Conservation (phyloP, 2,113 vertebrate genomes). For the Sorex fumeus region DNA sequence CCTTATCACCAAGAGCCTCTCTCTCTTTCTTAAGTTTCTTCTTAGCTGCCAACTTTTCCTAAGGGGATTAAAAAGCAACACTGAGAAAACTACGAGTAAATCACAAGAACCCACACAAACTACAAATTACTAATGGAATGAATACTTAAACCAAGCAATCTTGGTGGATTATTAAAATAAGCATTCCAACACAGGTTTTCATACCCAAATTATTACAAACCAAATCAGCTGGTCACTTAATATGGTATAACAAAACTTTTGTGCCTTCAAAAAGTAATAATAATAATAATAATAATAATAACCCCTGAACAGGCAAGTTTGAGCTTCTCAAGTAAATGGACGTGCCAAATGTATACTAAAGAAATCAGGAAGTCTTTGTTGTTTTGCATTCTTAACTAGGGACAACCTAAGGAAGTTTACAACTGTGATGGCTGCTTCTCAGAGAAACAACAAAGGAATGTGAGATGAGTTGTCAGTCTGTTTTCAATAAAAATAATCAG, state of each 20-base stretch:
- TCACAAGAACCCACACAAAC: constrained; percentile 40
- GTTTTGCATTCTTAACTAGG: not conserved
- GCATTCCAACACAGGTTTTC: not conserved
- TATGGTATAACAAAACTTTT: not conserved
- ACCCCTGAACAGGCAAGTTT: not conserved
- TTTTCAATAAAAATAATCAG: constrained; percentile 11
- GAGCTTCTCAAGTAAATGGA: constrained; percentile 27
- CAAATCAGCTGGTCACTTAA: not conserved
- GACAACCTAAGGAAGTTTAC: not conserved
- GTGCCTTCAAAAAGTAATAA: constrained; percentile 34
- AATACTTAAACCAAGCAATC: not conserved
- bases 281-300: not conserved
- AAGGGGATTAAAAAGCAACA: constrained; percentile 51
- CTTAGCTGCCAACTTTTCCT: constrained; percentile 95
- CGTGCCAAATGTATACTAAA: constrained; percentile 20
- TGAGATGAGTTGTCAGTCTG: not conserved
- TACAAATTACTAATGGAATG: constrained; percentile 47
- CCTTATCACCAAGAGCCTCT: constrained; percentile 96
- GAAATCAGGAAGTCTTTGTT: not conserved
- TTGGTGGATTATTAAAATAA: constrained; percentile 29
- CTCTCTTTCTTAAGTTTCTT: constrained; percentile 95
- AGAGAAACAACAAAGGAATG: too few species aligned
- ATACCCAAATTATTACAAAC: constrained; percentile 16
- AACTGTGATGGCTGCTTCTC: too few species aligned
- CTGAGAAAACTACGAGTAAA: constrained; percentile 57